Conservation (phyloP, 2,113 vertebrate genomes). For the Thunnus maccoyii region DNA sequence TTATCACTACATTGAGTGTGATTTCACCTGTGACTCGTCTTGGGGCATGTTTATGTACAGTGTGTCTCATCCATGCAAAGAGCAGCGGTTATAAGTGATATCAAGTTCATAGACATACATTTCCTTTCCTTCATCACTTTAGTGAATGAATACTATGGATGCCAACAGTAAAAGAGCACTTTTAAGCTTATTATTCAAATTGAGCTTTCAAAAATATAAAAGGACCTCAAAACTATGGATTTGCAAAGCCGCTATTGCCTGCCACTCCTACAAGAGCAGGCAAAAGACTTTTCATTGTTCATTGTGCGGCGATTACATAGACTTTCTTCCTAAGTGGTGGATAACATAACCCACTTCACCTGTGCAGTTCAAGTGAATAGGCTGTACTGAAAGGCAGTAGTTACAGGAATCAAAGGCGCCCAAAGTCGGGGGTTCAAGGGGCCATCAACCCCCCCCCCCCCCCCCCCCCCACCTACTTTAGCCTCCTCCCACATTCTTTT, state of each 20-base stretch:
- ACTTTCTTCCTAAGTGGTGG: conserved; percentile 22
- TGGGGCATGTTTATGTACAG: conserved; percentile 26
- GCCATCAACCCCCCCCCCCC: no score
- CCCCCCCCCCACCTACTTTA: no score
- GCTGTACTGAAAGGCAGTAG: conserved; percentile 25
- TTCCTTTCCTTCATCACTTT: conserved; percentile 15
- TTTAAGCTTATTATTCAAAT: conserved; percentile 75
- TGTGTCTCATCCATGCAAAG: conserved; percentile 2
- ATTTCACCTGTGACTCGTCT: conserved; percentile 31
- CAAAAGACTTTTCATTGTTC: conserved; percentile 68
- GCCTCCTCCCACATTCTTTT: no score
- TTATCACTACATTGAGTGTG: conserved; percentile 1
- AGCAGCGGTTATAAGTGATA: conserved; percentile 22
- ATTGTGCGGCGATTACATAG: conserved; percentile 31
- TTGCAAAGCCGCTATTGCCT: conserved; percentile 40
- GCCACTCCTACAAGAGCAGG: conserved; percentile 41
- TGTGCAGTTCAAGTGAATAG: conserved; percentile 11
- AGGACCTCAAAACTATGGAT: conserved; percentile 35
- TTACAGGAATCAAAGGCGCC: not conserved
- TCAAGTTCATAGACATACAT: conserved; percentile 24
- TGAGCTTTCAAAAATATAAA: conserved; percentile 70
- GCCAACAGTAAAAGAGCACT: conserved; percentile 58
- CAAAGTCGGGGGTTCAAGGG: no score
- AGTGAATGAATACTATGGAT: conserved; percentile 54
- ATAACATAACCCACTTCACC: conserved; percentile 34